These are phyloP conservation scores for Molossus molossus DNA, from an alignment of 2,797 vertebrate species.

Conservation along the genomic window DNA sequence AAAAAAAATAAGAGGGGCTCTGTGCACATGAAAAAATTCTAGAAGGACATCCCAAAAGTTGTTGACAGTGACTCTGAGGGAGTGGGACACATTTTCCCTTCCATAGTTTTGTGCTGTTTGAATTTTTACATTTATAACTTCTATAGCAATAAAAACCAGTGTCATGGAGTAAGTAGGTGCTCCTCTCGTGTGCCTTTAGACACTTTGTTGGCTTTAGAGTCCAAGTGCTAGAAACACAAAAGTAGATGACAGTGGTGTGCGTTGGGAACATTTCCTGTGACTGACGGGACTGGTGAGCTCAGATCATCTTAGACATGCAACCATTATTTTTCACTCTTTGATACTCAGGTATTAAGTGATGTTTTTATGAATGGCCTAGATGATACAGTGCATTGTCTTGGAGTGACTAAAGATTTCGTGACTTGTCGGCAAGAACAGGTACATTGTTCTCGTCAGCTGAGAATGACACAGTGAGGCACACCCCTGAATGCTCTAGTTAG, in stretches of 20 bases:
- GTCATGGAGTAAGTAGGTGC: background rate
- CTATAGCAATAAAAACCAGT: background rate
- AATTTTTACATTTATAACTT: constrained; percentile 26
- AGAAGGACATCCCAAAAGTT: constrained; percentile 18
- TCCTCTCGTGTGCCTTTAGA: constrained; percentile 26
- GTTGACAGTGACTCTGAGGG: background rate
- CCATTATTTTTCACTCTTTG: background rate
- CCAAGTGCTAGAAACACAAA: constrained; percentile 3
- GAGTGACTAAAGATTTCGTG: background rate
- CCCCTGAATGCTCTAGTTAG: background rate
- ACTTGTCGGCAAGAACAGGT: background rate
- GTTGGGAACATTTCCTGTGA: background rate
- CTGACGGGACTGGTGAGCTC: background rate
- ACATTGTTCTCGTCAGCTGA: background rate
- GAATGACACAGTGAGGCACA: background rate
- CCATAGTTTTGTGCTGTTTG: background rate
- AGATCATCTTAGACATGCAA: background rate
- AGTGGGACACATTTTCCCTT: background rate
- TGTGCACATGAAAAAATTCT: background rate
- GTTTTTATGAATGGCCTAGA: background rate
- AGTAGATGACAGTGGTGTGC: background rate
- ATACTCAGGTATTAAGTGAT: background rate
- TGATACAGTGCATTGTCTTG: background rate
- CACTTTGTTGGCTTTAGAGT: background rate
- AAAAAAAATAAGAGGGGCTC: background rate